Evolutionary conservation across 2,797 vertebrate species (phyloP), one percentile per base, ranked within the genome.

Genomic region (Leptatherina wallacei): DNA sequence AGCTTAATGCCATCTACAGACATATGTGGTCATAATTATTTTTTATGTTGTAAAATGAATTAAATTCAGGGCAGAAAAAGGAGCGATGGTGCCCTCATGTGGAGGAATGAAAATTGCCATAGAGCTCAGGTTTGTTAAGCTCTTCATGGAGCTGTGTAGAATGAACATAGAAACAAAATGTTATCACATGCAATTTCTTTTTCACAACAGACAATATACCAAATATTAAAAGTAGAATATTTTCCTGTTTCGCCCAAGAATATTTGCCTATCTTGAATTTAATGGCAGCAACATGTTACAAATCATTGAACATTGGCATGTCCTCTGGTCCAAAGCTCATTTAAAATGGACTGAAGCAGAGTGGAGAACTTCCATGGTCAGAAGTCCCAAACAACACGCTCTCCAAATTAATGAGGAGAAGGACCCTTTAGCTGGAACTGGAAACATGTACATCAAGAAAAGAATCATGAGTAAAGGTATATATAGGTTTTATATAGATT

Each of bases 31-130:
- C 52, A 57, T 27, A 11, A 24, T 47, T 38, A 13, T 61, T 24
- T 56, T 61, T 54, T 52, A 36, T 0, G 52, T 30, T 52, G 22
- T 7, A 60, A 29, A 36, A 20, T 10, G 12, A 47, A 47, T 24
- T 1, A 20, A 60, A 24, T 36, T 29, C 38, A 57, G 56, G 12
- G 33, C 16, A 42, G 18, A 61, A 72, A 51, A 66, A 73, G 77
- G 78, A 55, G 49, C 66, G 65, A 89, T 77, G 55, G 79, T 90
- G 90, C 93, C 88, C 91, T 84, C 94, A 91, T 44, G 85, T 93
- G 94, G 56, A 52, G 3, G 3, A 38, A 36, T 32, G 4, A 18
- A 24, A 16, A 38, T n/a, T n/a, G 7, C 7, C 16, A 60, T 1
- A 20, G 60, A 44, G 16, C 12, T 61, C 24, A 44, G 7, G 24